A percentile compares a stretch with the other conserved stretches of the same genome.
Conservation (phyloP, 1,140 invertebrate species). For the Drosophila teissieri region DNA sequence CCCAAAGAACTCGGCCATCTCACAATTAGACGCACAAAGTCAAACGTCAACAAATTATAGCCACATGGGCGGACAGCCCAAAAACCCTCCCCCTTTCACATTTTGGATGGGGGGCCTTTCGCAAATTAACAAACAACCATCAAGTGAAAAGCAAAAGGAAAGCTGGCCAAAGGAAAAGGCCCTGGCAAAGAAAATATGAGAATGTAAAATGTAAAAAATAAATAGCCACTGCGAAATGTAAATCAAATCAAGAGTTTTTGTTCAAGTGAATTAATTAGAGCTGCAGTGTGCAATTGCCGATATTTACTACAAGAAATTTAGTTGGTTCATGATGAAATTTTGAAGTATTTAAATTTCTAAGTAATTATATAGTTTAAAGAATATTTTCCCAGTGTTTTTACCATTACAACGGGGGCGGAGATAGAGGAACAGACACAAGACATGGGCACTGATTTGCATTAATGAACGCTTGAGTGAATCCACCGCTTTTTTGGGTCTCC, state of each 20-base stretch:
- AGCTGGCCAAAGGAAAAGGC: constrained; percentile 53
- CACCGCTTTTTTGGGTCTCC: constrained; percentile 60
- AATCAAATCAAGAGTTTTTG: background rate
- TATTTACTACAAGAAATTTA: background rate
- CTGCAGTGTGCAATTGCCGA: background rate
- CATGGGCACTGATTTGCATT: constrained; percentile 80
- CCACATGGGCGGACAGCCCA: constrained; percentile 71
- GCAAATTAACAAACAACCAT: constrained; percentile 81
- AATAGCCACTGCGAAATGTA: constrained; percentile 10
- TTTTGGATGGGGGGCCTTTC: constrained; percentile 14
- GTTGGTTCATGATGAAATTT: no score
- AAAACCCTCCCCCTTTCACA: background rate
- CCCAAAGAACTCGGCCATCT: constrained; percentile 56
- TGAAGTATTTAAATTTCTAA: no score
- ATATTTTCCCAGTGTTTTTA: background rate
- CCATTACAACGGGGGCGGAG: no score
- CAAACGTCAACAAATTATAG: constrained; percentile 83
- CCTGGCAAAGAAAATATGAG: constrained; percentile 43
- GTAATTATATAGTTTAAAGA: background rate
- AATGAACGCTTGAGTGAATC: constrained; percentile 79
- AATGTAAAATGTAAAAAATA: constrained; percentile 19
- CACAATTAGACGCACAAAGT: constrained; percentile 82
- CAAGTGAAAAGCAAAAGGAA: constrained; percentile 55
- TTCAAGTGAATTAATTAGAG: background rate
- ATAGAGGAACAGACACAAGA: constrained; percentile 38